These are phyloP conservation scores for Sorex fumeus DNA, from an alignment of 2,113 vertebrate genomes.

Conservation along the genomic window DNA sequence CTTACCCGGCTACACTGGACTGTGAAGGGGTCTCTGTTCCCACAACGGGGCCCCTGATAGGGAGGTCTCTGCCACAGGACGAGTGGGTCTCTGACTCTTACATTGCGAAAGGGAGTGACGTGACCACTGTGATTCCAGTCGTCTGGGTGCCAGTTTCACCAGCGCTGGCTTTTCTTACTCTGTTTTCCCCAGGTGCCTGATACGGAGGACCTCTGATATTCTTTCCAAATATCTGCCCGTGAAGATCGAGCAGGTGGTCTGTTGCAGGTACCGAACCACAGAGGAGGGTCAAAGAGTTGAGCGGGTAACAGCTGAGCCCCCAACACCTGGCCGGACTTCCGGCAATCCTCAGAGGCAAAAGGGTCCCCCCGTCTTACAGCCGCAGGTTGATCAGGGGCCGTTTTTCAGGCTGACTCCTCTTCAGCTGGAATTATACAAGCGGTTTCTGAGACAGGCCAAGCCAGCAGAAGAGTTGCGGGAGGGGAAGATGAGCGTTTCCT, in stretches of 20 bases:
- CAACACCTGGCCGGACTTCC: neutral
- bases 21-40: slow-evolving; percentile 45
- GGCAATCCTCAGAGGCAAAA: neutral
- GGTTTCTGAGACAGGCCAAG: slow-evolving; percentile 95
- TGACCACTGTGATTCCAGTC: slow-evolving; percentile 18
- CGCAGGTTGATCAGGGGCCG: neutral
- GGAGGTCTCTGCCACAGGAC: neutral
- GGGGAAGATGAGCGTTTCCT: slow-evolving; percentile 95
- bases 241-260: slow-evolving; percentile 98
- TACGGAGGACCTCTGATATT: slow-evolving; percentile 98
- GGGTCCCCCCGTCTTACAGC: neutral
- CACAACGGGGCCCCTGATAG: neutral
- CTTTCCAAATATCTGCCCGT: slow-evolving; percentile 99
- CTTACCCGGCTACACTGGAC: neutral
- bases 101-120: neutral
- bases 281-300: neutral
- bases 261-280: slow-evolving; percentile 93
- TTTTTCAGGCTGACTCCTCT: slow-evolving; percentile 93
- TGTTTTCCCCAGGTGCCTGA: slow-evolving; percentile 92
- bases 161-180: slow-evolving; percentile 65
- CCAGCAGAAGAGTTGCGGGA: slow-evolving; percentile 92
- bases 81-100: slow-evolving; percentile 23
- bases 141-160: neutral
- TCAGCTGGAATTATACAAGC: slow-evolving; percentile 95
- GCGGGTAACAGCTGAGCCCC: neutral